Base-by-base conservation (phyloP, 2,888 invertebrate species). In the Parnassius orleans region DNA sequence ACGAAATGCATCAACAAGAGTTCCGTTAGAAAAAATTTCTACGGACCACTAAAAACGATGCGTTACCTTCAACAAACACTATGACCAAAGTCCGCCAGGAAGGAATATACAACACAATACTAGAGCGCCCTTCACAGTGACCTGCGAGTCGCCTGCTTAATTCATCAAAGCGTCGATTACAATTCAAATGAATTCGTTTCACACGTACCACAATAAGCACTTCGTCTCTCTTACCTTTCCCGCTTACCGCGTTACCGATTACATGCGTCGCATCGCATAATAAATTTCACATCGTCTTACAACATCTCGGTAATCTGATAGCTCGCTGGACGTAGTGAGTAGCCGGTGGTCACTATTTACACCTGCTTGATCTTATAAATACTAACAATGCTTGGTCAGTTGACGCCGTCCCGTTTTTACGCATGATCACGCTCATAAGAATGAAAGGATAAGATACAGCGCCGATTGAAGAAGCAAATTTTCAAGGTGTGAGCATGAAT, bases 341-440 rank as follows among this genome's bases (percentile, higher is more conserved):
- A 88, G 88, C 88, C 89, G 80, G 80, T 85, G 90, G 86, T 87
- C 90, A 89, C 68, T 72, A 70, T 74, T 74, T 83, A 78, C 87
- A 87, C 87, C 87, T 87, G 87, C 79, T 68, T 70, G 60, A 67
- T 68, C 76, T 75, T 65, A 66, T 68, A 67, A 69, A 68, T 66
- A 65, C 60, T 63, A 68, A 67, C 54, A 59, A 61, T 65, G 69
- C 68, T 68, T 69, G 76, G 74, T 71, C 78, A 75, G 61, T 65
- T 42, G 66, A 60, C 63, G 78, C 79, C 64, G 67, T 72, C 75
- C 60, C 46, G 46, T 66, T 19, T 53, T 19, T 9, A 50, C 48
- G 7, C 46, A 10, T n/a, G 2, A 14, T n/a, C 12, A 44, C 24
- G 33, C 42, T 24, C 60, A 53, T 57, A 43, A 12, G 71, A 14